A percentile compares a stretch with the other conserved stretches of the same genome.
These are phyloP conservation scores for Poecilia gillii DNA, from an alignment of 2,797 vertebrate species.

Conservation along the genomic window DNA sequence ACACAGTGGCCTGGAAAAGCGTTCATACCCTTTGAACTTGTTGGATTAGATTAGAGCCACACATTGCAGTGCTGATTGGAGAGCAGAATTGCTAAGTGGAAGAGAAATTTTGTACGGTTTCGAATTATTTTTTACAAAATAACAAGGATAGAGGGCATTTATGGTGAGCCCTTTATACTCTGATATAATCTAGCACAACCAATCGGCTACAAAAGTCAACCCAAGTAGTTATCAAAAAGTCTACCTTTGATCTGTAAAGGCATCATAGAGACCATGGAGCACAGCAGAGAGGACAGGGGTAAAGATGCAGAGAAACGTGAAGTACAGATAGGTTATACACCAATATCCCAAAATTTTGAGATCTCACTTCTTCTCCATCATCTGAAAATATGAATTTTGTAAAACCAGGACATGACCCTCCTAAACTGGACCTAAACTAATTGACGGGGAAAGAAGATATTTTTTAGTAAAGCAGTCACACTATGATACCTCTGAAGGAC, in stretches of 20 bases:
- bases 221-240: neutral
- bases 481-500: neutral
- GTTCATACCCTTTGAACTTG: neutral
- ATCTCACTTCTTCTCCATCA: neutral
- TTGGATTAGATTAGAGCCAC: neutral
- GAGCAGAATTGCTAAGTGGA: neutral
- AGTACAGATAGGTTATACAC: neutral
- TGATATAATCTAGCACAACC: neutral
- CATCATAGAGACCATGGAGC: neutral
- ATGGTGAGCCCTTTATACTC: neutral
- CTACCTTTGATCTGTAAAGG: neutral
- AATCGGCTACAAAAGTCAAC: neutral
- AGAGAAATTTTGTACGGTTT: neutral
- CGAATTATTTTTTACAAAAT: neutral
- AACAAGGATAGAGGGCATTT: neutral
- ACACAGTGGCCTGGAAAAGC: neutral
- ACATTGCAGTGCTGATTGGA: neutral
- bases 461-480: neutral
- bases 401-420: neutral
- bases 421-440: neutral
- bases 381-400: neutral
- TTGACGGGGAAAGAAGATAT: neutral
- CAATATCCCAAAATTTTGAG: neutral
- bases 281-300: neutral
- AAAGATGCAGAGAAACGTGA: neutral